Evolutionary conservation across 2,113 vertebrate genomes (phyloP), one percentile per base, ranked within the genome.

Genomic region (Eptatretus burgeri): DNA sequence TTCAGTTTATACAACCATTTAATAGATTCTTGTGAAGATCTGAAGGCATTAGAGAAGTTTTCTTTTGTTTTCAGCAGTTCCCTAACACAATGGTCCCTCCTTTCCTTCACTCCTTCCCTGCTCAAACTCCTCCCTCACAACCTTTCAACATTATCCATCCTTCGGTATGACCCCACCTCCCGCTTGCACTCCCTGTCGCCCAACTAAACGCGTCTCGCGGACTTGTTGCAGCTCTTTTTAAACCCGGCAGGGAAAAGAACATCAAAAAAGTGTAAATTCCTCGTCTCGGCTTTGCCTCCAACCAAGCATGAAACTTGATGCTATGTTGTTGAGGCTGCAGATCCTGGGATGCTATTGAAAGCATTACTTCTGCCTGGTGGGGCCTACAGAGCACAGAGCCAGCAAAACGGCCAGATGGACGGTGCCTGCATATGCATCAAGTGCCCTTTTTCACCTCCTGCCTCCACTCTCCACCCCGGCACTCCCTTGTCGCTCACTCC

Each of bases 211-310:
- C 19, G 16, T 60, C 56, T 60, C 56, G n/a, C 56, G 9, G 16
- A 2, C 56, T 60, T 20, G 20, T n/a, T 60, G n/a, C 56, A 60
- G 56, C 56, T 20, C 20, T 60, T 20, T 60, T 88, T 89, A 84
- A 89, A 80, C 82, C 82, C 85, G 85, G 81, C 78, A 83, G 78
- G 78, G 75, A 71, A 94, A 91, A 84, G 83, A 80, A 88, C 91
- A 95, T 95, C 91, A 93, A 93, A 98, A 94, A 94, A 85, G 86
- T 95, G 87, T 95, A 89, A 86, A 89, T 95, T 95, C 93, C 89
- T 91, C 85, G 87, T 84, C 82, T 84, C 85, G 81, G 91, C 87
- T 95, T 95, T 93, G 89, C 84, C 94, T 94, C 80, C 91, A 96
- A 89, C 91, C 91, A 93, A 89, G 91, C 91, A 93, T 96, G 91